phyloP scores from a whole-genome alignment of 2,888 invertebrate genomes.

The Taphrorychus bicolor region DNA sequence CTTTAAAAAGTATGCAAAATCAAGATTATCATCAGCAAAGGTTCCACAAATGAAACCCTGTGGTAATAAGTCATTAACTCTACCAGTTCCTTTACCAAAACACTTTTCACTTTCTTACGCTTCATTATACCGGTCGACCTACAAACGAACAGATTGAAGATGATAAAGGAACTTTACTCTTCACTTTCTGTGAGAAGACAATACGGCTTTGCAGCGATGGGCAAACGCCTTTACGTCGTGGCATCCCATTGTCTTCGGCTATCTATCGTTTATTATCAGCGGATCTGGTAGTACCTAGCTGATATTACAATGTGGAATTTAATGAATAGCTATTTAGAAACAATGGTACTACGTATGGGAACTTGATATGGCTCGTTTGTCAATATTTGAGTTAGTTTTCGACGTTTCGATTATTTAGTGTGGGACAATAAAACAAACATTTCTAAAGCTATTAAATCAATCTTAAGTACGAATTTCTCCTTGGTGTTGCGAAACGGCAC shows the following conservation, averaged over 20 bases:
- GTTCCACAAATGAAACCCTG: no score
- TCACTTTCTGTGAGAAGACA: conserved; percentile 23
- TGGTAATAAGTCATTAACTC: neutral
- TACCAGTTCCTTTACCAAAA: neutral
- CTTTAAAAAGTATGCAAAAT: no score
- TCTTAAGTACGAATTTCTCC: neutral
- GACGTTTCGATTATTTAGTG: neutral
- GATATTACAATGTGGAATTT: conserved; percentile 22
- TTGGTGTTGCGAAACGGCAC: neutral
- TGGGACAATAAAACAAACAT: neutral
- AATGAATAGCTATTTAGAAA: conserved; percentile 14
- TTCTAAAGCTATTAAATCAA: neutral
- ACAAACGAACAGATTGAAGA: conserved; percentile 19
- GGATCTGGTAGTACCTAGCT: conserved; percentile 14
- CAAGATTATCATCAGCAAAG: no score
- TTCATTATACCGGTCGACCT: conserved; percentile 22
- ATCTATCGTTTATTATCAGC: conserved; percentile 17
- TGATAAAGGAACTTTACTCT: conserved; percentile 19
- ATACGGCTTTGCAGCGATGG: conserved; percentile 9
- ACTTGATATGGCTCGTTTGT: neutral
- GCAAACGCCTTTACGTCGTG: conserved; percentile 7
- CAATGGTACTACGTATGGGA: neutral
- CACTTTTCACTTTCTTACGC: conserved; percentile 28
- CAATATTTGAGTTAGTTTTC: neutral
- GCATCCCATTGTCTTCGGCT: conserved; percentile 18